Evolutionary conservation across 2,113 vertebrate genomes (phyloP), one percentile per base, ranked within the genome.

Genomic region (Terrapene triunguis): DNA sequence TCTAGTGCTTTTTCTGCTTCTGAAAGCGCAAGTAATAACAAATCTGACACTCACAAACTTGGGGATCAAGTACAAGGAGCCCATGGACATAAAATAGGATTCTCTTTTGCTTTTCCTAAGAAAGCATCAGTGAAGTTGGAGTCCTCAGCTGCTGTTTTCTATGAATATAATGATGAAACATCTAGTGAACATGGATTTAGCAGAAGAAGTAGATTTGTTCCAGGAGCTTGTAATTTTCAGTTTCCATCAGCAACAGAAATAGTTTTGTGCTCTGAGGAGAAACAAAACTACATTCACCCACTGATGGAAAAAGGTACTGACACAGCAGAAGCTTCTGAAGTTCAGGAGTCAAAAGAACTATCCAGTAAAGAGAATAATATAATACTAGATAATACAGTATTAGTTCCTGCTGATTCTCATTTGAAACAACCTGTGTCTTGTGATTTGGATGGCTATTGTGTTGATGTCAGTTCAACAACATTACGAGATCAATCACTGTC

Each of bases 101-200:
- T 99, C 96, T 99, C 99, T 85, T 99, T 99, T 95, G 98, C 99
- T 87, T 99, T 99, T 96, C 98, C 98, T 35, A 99, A 99, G 98
- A 99, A 99, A 97, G 98, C 98, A 10, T 98, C 96, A 0, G 76
- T 99, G 93, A 99, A 99, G 85, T 98, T 99, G 86, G 99, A 99
- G 95, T 99, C 99, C 42, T 99, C 99, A 8, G 99, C 99, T 17
- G 99, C 99, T 0, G 99, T 99, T 65, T 99, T 99, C 97, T 99
- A 98, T 32, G 99, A 99, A 87, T 97, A 97, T 78, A 98, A 98
- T 12, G 99, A 99, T 0, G 99, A 99, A 74, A 96, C 95, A 1
- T 98, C 98, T 35, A 21, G 48, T 65, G 97, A 97, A 74, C 98
- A 97, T 1, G 98, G 97, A 78, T 92, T 97, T 78, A 97, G 90